phyloP scores from a whole-genome alignment of 2,797 vertebrate genomes.

The Menidia menidia region DNA sequence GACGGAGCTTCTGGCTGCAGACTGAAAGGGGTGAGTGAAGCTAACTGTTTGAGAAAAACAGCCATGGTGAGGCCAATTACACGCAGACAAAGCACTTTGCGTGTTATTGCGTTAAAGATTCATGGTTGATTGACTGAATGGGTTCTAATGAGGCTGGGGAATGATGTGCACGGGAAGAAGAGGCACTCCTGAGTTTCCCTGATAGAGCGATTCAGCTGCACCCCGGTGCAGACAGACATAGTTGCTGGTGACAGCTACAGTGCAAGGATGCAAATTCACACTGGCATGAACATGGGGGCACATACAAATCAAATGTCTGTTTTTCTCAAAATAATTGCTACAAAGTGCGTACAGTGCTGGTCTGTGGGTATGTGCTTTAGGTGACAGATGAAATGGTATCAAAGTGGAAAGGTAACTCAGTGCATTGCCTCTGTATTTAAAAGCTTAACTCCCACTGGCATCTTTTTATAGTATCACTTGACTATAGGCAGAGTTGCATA shows the following conservation, averaged over 20 bases:
- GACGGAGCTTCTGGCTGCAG: slow-evolving; percentile 56
- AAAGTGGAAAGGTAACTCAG: slow-evolving; percentile 54
- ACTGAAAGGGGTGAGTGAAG: slow-evolving; percentile 59
- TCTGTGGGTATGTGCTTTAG: slow-evolving; percentile 49
- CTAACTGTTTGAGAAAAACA: slow-evolving; percentile 70
- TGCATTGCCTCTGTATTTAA: slow-evolving; percentile 48
- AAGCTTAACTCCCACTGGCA: slow-evolving; percentile 63
- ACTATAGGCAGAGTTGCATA: slow-evolving; percentile 55
- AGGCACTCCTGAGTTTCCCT: slow-evolving; percentile 59
- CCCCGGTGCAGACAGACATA: slow-evolving; percentile 14
- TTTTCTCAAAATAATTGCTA: slow-evolving; percentile 17
- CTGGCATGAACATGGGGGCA: slow-evolving; percentile 12
- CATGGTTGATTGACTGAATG: slow-evolving; percentile 81
- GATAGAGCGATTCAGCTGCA: slow-evolving; percentile 61
- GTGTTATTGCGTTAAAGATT: slow-evolving; percentile 80
- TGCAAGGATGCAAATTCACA: slow-evolving; percentile 41
- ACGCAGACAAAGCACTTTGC: slow-evolving; percentile 79
- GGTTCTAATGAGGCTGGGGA: slow-evolving; percentile 78
- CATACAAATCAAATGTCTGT: slow-evolving; percentile 19
- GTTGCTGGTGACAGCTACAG: slow-evolving; percentile 19
- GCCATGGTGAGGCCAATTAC: slow-evolving; percentile 77
- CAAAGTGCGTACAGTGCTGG: slow-evolving; percentile 15
- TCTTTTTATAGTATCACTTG: slow-evolving; percentile 74
- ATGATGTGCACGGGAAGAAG: slow-evolving; percentile 55
- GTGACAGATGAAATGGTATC: slow-evolving; percentile 54